These are phyloP conservation scores for Sitophilus oryzae DNA, from an alignment of 1,140 invertebrate species.

Conservation along the genomic window DNA sequence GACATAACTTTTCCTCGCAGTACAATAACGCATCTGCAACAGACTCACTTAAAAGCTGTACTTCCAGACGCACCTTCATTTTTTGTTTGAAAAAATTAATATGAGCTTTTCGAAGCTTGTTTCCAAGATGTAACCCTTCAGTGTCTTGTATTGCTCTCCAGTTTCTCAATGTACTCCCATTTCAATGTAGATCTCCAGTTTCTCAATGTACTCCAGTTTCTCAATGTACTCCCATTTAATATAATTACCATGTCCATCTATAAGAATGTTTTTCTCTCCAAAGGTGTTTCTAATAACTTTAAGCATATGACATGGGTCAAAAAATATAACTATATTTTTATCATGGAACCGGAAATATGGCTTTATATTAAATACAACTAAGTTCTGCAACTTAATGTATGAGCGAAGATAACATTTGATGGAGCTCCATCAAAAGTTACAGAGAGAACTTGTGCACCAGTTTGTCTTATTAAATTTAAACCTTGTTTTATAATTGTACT, in stretches of 20 bases:
- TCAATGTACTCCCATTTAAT: too few species aligned
- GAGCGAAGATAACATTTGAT: too few species aligned
- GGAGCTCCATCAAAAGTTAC: slow-evolving; percentile 19
- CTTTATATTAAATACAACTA: too few species aligned
- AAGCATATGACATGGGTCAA: too few species aligned
- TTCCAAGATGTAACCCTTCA: slow-evolving; percentile 37
- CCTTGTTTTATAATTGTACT: slow-evolving; percentile 3
- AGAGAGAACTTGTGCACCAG: slow-evolving; percentile 3
- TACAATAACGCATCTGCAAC: slow-evolving; percentile 31
- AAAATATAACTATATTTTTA: too few species aligned
- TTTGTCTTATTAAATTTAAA: slow-evolving; percentile 5
- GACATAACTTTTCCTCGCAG: slow-evolving; percentile 24
- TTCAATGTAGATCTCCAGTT: too few species aligned
- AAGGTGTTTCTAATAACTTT: too few species aligned
- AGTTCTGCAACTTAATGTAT: too few species aligned
- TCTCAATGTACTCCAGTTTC: too few species aligned
- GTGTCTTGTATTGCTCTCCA: slow-evolving; percentile 35
- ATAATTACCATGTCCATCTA: slow-evolving; percentile 23
- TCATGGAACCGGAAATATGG: too few species aligned
- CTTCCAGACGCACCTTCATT: slow-evolving; percentile 40
- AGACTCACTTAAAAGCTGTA: slow-evolving; percentile 34
- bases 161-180: slow-evolving; percentile 31
- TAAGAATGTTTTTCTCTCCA: too few species aligned
- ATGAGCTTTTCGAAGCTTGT: slow-evolving; percentile 34
- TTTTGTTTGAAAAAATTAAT: slow-evolving; percentile 38